Conservation (phyloP, 2,888 invertebrate species). For the Falcaria lacertinaria region DNA sequence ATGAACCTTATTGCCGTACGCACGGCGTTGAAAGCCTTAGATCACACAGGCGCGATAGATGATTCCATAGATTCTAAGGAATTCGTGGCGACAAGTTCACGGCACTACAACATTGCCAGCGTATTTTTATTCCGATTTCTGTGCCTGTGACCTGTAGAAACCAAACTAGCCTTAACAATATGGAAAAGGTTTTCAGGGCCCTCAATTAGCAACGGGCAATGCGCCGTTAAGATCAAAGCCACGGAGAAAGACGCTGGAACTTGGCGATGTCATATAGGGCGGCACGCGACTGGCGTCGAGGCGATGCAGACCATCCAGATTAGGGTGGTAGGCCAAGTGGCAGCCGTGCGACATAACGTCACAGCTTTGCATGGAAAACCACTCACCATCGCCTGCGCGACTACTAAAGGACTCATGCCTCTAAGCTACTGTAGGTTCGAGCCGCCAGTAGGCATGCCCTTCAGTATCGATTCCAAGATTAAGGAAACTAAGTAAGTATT, state of each 20-base stretch:
- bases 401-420: conserved; percentile 48
- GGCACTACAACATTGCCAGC: no score
- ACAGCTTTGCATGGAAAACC: conserved; percentile 44
- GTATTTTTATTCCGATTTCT: no score
- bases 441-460: conserved; percentile 62
- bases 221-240: conserved; percentile 48
- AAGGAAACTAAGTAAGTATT: conserved; percentile 50
- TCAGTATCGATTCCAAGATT: conserved; percentile 61
- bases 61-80: no score
- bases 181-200: conserved; percentile 50
- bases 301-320: conserved; percentile 48
- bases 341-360: conserved; percentile 50
- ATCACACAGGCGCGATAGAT: no score
- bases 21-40: no score
- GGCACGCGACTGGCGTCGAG: conserved; percentile 43
- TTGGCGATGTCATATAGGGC: conserved; percentile 74
- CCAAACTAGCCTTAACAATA: not conserved
- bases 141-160: no score
- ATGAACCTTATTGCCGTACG: no score
- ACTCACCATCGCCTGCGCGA: conserved; percentile 57
- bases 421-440: conserved; percentile 73
- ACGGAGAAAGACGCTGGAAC: conserved; percentile 49
- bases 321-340: conserved; percentile 51
- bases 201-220: conserved; percentile 54
- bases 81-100: no score